Evolutionary conservation across 2,797 vertebrate species (phyloP).

Genomic region (Hippoglossus hippoglossus): DNA sequence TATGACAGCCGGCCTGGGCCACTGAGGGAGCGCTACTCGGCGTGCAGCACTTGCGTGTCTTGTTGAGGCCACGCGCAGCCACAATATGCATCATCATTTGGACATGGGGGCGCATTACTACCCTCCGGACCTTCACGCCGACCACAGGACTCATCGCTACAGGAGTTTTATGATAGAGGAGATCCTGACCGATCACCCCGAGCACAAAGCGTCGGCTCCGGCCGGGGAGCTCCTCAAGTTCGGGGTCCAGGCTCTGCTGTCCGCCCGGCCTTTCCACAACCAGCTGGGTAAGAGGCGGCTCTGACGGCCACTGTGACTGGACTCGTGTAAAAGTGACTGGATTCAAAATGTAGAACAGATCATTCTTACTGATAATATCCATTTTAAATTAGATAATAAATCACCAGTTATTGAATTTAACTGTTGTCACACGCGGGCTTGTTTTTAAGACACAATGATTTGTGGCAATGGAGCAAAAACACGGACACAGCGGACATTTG

Average conservation of each 20-base stretch:
- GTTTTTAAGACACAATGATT: neutral
- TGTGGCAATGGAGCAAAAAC: neutral
- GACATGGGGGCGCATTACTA: slow-evolving; percentile 92
- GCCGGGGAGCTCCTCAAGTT: slow-evolving; percentile 94
- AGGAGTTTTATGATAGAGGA: slow-evolving; percentile 99
- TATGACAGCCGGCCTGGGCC: slow-evolving; percentile 45
- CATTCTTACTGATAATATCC: neutral
- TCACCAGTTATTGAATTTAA: neutral
- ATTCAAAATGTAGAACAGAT: no score
- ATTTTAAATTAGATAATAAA: neutral
- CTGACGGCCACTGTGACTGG: no score
- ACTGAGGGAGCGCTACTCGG: slow-evolving; percentile 36
- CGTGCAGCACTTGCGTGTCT: slow-evolving; percentile 17
- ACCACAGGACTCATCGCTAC: slow-evolving; percentile 95
- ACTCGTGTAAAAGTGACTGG: no score
- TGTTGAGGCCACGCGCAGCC: slow-evolving; percentile 17
- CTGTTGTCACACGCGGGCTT: neutral
- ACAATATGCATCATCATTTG: slow-evolving; percentile 92
- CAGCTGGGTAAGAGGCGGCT: slow-evolving; percentile 88
- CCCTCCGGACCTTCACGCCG: slow-evolving; percentile 88
- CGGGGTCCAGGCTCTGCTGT: slow-evolving; percentile 93
- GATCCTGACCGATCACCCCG: slow-evolving; percentile 94
- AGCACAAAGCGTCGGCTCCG: slow-evolving; percentile 88
- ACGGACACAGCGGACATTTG: no score
- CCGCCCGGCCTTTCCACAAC: slow-evolving; percentile 93